A percentile compares a stretch with the other conserved stretches of the same genome.
Evolutionary conservation across 2,797 vertebrate species (phyloP).

Genomic region (Dermochelys coriacea): DNA sequence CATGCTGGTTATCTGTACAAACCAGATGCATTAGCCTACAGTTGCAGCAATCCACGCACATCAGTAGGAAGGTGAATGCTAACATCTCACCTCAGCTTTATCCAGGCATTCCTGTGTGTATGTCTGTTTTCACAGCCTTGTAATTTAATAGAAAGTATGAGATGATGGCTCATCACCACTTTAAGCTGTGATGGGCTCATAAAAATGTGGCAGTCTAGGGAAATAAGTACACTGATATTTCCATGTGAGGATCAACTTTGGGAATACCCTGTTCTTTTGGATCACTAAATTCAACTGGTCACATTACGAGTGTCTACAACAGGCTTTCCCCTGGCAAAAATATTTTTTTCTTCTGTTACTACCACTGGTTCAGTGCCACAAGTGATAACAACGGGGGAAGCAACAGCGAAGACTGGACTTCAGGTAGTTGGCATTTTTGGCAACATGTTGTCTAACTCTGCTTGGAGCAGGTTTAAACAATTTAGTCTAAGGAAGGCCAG

Average conservation of each 20-base stretch:
- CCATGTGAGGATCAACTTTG: neutral
- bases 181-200: slow-evolving; percentile 5
- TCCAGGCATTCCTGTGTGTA: neutral
- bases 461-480: neutral
- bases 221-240: neutral
- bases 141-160: neutral
- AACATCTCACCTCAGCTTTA: slow-evolving; percentile 8
- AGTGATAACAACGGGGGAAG: neutral
- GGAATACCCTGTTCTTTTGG: neutral
- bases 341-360: neutral
- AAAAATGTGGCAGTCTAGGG: slow-evolving; percentile 25
- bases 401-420: neutral
- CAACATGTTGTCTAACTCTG: neutral
- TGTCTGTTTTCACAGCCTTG: slow-evolving; percentile 31
- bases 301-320: neutral
- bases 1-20: fast-evolving
- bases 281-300: neutral
- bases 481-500: fast-evolving
- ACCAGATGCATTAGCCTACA: neutral
- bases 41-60: fast-evolving
- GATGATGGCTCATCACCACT: neutral
- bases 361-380: neutral
- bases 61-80: neutral
- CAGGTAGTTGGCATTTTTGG: neutral
- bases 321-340: neutral